Evolutionary conservation across 2,797 vertebrate genomes (phyloP).

Genomic region (Gastrophryne carolinensis): DNA sequence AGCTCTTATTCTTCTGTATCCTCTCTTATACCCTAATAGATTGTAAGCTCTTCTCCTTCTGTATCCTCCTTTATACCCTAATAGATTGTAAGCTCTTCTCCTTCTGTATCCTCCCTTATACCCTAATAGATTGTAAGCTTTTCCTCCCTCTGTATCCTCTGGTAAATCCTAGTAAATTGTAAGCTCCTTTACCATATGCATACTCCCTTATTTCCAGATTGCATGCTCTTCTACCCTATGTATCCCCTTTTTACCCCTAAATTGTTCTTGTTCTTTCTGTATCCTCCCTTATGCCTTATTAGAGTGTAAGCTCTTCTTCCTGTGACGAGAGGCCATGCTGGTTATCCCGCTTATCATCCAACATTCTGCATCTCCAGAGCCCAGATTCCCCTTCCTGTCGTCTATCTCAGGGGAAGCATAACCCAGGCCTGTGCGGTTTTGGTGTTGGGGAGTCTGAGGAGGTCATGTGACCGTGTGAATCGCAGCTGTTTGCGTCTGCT

Average conservation of each 20-base stretch:
- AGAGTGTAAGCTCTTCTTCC: neutral
- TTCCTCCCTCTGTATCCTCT: neutral
- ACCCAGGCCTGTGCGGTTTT: neutral
- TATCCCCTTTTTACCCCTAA: neutral
- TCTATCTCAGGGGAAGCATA: neutral
- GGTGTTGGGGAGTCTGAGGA: neutral
- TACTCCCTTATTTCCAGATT: no score
- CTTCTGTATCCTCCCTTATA: no score
- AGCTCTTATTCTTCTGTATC: no score
- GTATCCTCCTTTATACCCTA: no score
- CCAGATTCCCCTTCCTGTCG: neutral
- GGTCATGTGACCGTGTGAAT: constrained; percentile 28
- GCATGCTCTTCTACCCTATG: neutral
- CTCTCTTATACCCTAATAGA: no score
- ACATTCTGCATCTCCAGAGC: neutral
- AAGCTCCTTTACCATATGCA: neutral
- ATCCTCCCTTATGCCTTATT: neutral
- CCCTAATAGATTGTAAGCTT: no score
- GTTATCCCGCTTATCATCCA: neutral
- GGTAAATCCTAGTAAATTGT: neutral
- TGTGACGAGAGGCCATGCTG: neutral
- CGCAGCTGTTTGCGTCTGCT: neutral
- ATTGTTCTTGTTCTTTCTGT: neutral
- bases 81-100: no score
- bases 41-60: no score